Percentiles rank a stretch among this genome's conserved stretches.
phyloP scores from a whole-genome alignment of 2,113 vertebrate genomes.

The Micromys minutus region DNA sequence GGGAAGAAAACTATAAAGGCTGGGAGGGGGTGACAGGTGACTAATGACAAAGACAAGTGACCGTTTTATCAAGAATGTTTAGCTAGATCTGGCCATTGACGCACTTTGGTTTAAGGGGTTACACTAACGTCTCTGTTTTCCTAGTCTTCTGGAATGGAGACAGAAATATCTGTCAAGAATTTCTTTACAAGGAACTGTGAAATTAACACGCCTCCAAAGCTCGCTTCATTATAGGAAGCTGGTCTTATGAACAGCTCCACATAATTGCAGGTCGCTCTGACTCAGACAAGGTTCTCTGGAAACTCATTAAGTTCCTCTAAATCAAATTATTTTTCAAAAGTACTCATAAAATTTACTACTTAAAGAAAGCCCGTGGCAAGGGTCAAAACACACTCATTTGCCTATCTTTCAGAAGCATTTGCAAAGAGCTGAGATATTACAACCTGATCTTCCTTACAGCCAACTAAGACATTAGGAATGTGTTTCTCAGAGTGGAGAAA shows the following conservation, averaged over 20 bases:
- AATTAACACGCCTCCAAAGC: slow-evolving; percentile 17
- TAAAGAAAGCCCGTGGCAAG: slow-evolving; percentile 42
- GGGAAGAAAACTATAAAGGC: not conserved
- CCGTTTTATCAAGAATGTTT: not conserved
- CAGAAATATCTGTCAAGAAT: slow-evolving; percentile 16
- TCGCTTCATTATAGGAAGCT: not conserved
- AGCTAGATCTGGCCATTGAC: not conserved
- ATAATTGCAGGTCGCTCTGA: not conserved
- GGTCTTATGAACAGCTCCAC: not conserved
- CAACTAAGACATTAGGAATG: not conserved
- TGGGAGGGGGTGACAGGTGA: not conserved
- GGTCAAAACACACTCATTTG: not conserved
- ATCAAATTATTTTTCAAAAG: slow-evolving; percentile 61
- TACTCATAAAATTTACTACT: slow-evolving; percentile 28
- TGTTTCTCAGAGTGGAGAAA: slow-evolving; percentile 49
- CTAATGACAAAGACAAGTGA: not conserved
- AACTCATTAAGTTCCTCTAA: slow-evolving; percentile 34
- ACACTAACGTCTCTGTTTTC: not conserved
- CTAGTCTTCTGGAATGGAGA: slow-evolving; percentile 21
- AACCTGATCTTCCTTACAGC: not conserved
- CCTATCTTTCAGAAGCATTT: slow-evolving; percentile 45
- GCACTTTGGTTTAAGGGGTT: not conserved
- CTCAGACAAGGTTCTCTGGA: not conserved
- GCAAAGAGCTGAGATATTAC: slow-evolving; percentile 1
- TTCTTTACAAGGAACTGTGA: not conserved